Evolutionary conservation across 2,113 vertebrate species (phyloP).

Genomic region (Gnathonemus longibarbis): DNA sequence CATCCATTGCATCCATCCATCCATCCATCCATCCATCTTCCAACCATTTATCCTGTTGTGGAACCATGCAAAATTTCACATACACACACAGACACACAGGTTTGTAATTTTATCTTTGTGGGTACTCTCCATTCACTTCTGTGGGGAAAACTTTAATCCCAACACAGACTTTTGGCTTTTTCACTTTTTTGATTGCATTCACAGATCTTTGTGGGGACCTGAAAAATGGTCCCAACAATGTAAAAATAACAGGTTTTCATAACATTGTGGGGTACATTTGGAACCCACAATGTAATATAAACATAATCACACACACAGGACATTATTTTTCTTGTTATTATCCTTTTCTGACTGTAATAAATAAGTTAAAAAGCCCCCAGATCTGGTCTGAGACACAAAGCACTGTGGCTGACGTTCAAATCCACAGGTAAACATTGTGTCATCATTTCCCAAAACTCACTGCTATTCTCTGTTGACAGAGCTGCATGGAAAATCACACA

Average conservation of each 20-base stretch:
- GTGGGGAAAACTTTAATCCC: too few relatives aligned
- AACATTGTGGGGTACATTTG: too few relatives aligned
- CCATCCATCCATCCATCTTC: too few relatives aligned
- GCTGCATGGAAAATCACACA: not conserved
- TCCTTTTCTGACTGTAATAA: not conserved
- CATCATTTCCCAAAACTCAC: constrained; percentile 4
- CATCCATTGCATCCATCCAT: not conserved
- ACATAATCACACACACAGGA: not conserved
- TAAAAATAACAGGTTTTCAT: too few relatives aligned
- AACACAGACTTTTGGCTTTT: too few relatives aligned
- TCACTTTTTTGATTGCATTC: too few relatives aligned
- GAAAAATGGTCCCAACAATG: too few relatives aligned
- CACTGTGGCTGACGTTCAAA: not conserved
- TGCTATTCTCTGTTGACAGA: not conserved
- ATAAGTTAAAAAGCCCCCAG: not conserved
- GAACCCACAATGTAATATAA: not conserved
- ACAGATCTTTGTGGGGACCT: too few relatives aligned
- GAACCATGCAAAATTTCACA: not conserved
- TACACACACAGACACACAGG: not conserved
- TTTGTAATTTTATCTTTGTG: too few relatives aligned
- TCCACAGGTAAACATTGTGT: not conserved
- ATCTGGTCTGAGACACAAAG: not conserved
- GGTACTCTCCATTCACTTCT: too few relatives aligned
- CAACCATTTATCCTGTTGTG: not conserved
- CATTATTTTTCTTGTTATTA: not conserved